Evolutionary conservation across 2,888 invertebrate species (phyloP), one percentile per base, ranked within the genome.

Genomic region (Aporophyla nigra): DNA sequence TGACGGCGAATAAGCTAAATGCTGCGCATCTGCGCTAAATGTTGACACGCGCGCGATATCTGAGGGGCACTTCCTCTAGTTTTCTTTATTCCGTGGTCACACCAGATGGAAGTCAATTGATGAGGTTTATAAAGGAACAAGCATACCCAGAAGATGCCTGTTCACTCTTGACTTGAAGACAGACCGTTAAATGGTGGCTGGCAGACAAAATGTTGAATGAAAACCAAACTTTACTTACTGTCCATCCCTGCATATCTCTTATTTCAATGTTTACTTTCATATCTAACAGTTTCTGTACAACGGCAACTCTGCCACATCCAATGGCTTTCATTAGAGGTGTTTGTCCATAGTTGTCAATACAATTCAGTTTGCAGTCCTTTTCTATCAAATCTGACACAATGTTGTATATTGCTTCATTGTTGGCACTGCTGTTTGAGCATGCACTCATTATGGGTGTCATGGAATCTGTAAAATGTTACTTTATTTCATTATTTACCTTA

Each of bases 301-400:
- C 95, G 59, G 94, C 92, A 19, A 93, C 87, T 86, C 97, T 95
- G 43, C 97, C 97, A 82, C 95, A 96, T 66, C 94, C 92, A 56
- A 97, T 97, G 7, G 98, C 97, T 84, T 96, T 96, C 97, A 98
- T 98, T 0, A 98, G 91, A 10, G 98, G 97, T 59, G 97, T 98
- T 91, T 97, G 97, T 19, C 97, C 97, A 88, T 96, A 97, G 85
- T 97, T 97, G 88, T 97, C 97, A 46, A 95, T 96, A 63, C 97
- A 92, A 88, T 97, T 97, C 27, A 97, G 92, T 86, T 97, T 91
- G 59, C 97, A 97, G 6, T 95, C 96, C 65, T 96, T 96, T 62
- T 97, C 92, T 63, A 98, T 90, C 40, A 98, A 94, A 71, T 94
- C 89, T 61, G 92, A 90, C 40, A 97, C 94, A 78, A 97, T 97